phyloP scores from a whole-genome alignment of 2,113 vertebrate species.

The Hippocampus barbouri region DNA sequence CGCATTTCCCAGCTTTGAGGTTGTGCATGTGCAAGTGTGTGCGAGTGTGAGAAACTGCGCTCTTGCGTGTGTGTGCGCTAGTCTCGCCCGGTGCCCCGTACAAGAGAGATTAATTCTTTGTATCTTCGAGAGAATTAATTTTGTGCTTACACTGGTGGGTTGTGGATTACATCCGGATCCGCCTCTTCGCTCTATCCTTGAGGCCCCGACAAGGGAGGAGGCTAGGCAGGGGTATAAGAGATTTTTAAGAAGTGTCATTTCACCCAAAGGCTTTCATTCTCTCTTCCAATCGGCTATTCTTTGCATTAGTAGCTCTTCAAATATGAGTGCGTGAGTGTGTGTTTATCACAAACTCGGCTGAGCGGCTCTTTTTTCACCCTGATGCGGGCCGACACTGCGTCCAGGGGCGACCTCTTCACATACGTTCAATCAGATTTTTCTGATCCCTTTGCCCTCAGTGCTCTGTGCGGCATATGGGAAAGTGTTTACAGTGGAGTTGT shows the following conservation, averaged over 20 bases:
- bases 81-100: conserved; percentile 54
- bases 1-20: too few relatives aligned
- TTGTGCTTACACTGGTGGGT: conserved; percentile 75
- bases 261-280: conserved; percentile 53
- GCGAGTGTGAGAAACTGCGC: conserved; percentile 24
- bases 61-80: conserved; percentile 56
- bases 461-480: conserved; percentile 53
- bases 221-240: conserved; percentile 47
- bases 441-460: conserved; percentile 46
- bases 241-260: conserved; percentile 55
- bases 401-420: conserved; percentile 59
- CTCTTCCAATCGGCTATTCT: conserved; percentile 40
- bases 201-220: conserved; percentile 51
- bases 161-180: conserved; percentile 76
- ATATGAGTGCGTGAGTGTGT: conserved; percentile 28
- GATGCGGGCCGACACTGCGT: conserved; percentile 61
- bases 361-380: conserved; percentile 46
- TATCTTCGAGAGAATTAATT: conserved; percentile 79
- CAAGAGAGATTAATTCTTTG: conserved; percentile 78
- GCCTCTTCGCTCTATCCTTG: conserved; percentile 59
- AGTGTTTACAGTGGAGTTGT: conserved; percentile 57
- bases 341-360: conserved; percentile 27
- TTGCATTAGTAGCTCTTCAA: conserved; percentile 44
- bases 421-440: conserved; percentile 31
- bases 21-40: conserved; percentile 8